A percentile compares a stretch with the other conserved stretches of the same genome.
Conservation (phyloP, 2,113 vertebrate genomes). For the Pampusana beccarii region DNA sequence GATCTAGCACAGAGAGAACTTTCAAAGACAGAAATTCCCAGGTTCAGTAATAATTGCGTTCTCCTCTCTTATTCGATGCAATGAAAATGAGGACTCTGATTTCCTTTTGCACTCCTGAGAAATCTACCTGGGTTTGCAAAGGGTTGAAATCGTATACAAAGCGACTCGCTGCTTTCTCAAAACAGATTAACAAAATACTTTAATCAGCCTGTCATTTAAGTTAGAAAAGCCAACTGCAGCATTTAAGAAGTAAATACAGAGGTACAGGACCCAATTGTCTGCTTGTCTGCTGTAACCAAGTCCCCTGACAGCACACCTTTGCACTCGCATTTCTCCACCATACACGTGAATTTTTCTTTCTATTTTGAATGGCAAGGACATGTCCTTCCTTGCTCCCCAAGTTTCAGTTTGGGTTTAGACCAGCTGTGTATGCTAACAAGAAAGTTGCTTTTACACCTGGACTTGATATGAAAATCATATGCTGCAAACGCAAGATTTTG, state of each 20-base stretch:
- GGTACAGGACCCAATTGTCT: neutral
- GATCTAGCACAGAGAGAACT: neutral
- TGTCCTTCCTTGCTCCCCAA: neutral
- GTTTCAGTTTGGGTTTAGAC: neutral
- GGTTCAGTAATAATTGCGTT: neutral
- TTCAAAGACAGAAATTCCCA: neutral
- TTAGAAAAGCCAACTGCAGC: neutral
- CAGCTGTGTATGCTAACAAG: neutral
- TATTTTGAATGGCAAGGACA: neutral
- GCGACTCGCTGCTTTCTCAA: neutral
- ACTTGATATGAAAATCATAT: neutral
- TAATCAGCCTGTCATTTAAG: neutral
- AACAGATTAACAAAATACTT: neutral
- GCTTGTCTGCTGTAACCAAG: neutral
- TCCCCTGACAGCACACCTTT: neutral
- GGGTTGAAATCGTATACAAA: neutral
- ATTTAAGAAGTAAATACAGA: neutral
- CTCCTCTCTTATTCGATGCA: neutral
- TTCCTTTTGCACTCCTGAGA: neutral
- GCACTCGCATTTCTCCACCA: neutral
- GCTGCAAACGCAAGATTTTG: neutral
- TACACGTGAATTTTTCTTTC: neutral
- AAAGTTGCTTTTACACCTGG: slow-evolving; percentile 2
- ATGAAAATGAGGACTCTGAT: neutral
- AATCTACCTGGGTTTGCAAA: neutral